Evolutionary conservation across 2,113 vertebrate genomes (phyloP), one percentile per base, ranked within the genome.

Genomic region (Otus sunia): DNA sequence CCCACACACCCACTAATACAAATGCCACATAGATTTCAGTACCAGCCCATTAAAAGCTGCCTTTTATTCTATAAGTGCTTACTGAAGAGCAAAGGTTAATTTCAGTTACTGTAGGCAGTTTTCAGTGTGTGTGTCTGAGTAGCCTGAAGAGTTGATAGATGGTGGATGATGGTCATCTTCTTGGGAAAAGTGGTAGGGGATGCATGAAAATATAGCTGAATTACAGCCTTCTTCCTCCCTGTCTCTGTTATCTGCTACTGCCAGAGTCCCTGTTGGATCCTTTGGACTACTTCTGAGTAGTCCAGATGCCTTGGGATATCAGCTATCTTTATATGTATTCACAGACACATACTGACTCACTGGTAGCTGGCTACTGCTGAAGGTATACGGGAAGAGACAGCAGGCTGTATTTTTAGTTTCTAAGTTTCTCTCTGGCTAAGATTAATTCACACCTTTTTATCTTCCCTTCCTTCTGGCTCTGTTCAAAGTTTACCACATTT

Each of bases 401-500:
- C 53, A 87, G 77, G 37, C 80, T 90, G 64, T 85, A 69, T 85
- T 89, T 95, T 84, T 75, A 66, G 27, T 79, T 77, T 84, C 47
- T 26, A 60, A 78, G 34, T 64, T 91, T 89, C 88, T 93, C 49
- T 91, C 58, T 79, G 62, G 89, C 62, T 91, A 94, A 85, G 80
- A 95, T 92, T 95, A 94, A 90, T 75, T 95, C 49, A 47, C 32
- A 41, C 23, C 66, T 89, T 92, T 92, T 92, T 80, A 91, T 92
- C 69, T 95, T 58, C 20, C 9, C 63, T 94, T 91, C 50, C 77
- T 94, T 82, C 86, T 88, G 74, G 7, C 50, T 72, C 49, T 79
- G 18, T 68, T 92, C 30, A 79, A 94, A 91, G 19, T 92, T 92
- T 85, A 12, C 20, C 16, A 62, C 23, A 11, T 95, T 94, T 92